These are phyloP conservation scores for Haliclona indistincta DNA, from an alignment of 37 sponge, comb jelly and placozoan species.

Conservation along the genomic window DNA sequence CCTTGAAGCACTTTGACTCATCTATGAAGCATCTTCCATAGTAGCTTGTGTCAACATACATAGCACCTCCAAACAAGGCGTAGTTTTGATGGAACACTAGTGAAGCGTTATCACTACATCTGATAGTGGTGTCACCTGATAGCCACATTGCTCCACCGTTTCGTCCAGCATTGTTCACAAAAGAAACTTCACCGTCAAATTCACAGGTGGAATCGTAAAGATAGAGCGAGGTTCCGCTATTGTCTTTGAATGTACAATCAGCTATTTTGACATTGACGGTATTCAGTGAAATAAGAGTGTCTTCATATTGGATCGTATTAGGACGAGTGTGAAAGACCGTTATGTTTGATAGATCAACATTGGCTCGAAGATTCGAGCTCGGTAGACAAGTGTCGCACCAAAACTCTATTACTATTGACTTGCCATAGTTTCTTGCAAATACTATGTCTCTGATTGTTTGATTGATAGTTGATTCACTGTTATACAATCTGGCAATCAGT, in stretches of 20 bases:
- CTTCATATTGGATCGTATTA: no score
- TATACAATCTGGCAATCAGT: no score
- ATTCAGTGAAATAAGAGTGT: no score
- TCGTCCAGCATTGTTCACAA: neutral
- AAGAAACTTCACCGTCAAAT: neutral
- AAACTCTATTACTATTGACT: no score
- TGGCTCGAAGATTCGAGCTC: no score
- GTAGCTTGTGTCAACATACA: neutral
- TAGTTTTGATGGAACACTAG: neutral
- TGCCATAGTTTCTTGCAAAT: no score
- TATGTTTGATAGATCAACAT: no score
- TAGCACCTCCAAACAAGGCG: constrained; percentile 10
- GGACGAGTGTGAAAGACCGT: no score
- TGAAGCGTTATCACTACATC: neutral
- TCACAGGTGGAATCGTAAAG: neutral
- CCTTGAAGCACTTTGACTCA: neutral
- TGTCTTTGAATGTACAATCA: neutral
- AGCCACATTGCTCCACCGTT: neutral
- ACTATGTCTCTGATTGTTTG: no score
- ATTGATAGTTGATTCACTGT: no score
- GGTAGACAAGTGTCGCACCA: no score
- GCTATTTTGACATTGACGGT: neutral
- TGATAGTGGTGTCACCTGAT: neutral
- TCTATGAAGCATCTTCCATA: neutral
- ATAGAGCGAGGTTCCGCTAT: neutral